These are phyloP conservation scores for Strigops habroptila DNA, from an alignment of 2,113 vertebrate genomes.

Conservation along the genomic window DNA sequence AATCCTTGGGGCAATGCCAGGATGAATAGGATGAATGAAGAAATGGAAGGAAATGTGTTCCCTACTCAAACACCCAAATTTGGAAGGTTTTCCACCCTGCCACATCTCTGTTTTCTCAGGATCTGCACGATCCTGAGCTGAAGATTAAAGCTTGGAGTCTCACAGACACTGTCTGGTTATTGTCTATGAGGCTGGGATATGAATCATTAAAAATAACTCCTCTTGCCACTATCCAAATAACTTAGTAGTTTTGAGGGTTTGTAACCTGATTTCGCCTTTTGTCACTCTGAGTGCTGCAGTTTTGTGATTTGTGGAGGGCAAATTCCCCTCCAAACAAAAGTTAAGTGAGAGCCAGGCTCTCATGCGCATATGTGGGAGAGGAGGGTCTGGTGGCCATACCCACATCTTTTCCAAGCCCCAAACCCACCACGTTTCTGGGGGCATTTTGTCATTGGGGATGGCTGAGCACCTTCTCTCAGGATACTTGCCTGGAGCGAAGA, in stretches of 20 bases:
- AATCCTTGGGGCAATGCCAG: neutral
- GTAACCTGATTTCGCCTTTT: neutral
- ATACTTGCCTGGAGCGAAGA: neutral
- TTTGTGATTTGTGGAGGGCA: neutral
- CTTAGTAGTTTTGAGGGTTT: neutral
- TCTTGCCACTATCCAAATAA: neutral
- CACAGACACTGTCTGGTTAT: neutral
- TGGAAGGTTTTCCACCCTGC: neutral
- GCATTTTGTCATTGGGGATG: neutral
- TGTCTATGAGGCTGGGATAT: neutral
- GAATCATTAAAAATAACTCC: slow-evolving; percentile 16
- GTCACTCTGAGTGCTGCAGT: neutral
- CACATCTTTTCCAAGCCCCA: fast-evolving
- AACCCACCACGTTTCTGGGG: fast-evolving
- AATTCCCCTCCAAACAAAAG: slow-evolving; percentile 9
- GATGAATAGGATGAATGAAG: neutral
- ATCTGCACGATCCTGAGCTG: neutral
- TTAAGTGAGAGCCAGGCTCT: neutral
- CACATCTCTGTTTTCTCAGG: neutral
- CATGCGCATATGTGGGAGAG: neutral
- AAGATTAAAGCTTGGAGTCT: neutral
- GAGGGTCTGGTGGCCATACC: neutral
- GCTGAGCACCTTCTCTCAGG: neutral
- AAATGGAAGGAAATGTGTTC: neutral
- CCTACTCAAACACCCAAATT: neutral